phyloP scores from a whole-genome alignment of 2,888 invertebrate genomes.

The Tetranychus piercei region DNA sequence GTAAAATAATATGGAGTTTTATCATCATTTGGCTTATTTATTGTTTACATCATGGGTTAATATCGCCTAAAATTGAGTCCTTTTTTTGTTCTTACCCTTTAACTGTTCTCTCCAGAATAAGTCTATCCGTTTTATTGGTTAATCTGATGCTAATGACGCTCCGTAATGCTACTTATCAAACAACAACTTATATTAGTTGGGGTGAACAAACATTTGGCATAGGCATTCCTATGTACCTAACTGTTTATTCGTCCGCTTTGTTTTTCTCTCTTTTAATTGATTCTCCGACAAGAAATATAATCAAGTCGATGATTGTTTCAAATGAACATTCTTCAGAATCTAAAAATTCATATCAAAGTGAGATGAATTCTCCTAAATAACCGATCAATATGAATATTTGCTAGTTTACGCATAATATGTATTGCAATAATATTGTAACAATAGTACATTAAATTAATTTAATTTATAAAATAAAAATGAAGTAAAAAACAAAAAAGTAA shows the following conservation, averaged over 20 bases:
- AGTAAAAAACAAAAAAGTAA: too few relatives aligned
- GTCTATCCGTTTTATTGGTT: slow-evolving; percentile 2
- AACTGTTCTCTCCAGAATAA: background rate
- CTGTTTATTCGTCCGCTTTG: background rate
- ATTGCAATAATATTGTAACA: too few relatives aligned
- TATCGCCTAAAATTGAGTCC: background rate
- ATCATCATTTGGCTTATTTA: background rate
- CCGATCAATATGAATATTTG: too few relatives aligned
- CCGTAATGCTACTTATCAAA: background rate
- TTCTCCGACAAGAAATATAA: background rate
- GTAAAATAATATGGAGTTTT: background rate
- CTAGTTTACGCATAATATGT: too few relatives aligned
- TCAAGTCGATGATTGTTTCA: background rate
- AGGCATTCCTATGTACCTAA: background rate
- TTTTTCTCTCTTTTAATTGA: background rate
- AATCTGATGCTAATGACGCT: background rate
- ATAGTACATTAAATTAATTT: too few relatives aligned
- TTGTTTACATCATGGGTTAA: background rate
- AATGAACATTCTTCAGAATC: too few relatives aligned
- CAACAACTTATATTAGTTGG: background rate
- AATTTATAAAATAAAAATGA: too few relatives aligned
- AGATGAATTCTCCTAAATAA: too few relatives aligned
- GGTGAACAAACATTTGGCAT: background rate
- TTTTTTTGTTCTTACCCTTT: background rate
- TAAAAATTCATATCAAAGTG: too few relatives aligned